Evolutionary conservation across 2,797 vertebrate species (phyloP), one percentile per base, ranked within the genome.

Genomic region (Xenops minutus): DNA sequence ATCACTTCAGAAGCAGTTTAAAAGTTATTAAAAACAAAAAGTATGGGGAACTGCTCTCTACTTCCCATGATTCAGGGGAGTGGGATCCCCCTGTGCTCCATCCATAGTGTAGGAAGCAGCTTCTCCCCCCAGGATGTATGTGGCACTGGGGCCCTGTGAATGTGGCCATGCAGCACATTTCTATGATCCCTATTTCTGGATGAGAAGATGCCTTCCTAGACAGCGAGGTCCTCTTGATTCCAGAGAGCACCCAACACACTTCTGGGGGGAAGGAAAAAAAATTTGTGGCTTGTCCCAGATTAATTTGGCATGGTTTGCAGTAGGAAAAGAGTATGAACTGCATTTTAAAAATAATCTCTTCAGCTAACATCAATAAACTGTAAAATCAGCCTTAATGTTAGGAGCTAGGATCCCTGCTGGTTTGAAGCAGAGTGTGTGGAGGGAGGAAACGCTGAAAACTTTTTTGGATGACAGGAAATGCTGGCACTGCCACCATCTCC

Each of bases 371-470:
- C 36, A 81, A 17, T 9, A 7, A 86, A 29, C 29, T 41, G 27
- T 5, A 27, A 83, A 14, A 15, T 6, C 30, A 56, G n/a, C 2
- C 24, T 68, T 24, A 66, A 22, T 52, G 29, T 9, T 16, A 13
- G 13, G 29, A 64, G 48, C 62, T 76, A 34, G 9, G 30, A 56
- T 64, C 48, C n/a, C 49, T 80, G 41, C 19, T 73, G 69, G 43
- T 49, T 67, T 36, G 69, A 41, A 78, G 51, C 62, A 63, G 34
- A 74, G 39, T 3, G 46, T 37, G 24, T 7, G 41, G 69, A 75
- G 72, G 82, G 69, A 89, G 62, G 85, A 77, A 74, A 88, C 73
- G 62, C 32, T 32, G 56, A 23, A 36, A 96, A 96, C 73, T 90
- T 93, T 91, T 86, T 81, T 95, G 92, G 79, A 14, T 24, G 8